Conservation (phyloP, 2,888 invertebrate species). For the Cosmia pyralina region DNA sequence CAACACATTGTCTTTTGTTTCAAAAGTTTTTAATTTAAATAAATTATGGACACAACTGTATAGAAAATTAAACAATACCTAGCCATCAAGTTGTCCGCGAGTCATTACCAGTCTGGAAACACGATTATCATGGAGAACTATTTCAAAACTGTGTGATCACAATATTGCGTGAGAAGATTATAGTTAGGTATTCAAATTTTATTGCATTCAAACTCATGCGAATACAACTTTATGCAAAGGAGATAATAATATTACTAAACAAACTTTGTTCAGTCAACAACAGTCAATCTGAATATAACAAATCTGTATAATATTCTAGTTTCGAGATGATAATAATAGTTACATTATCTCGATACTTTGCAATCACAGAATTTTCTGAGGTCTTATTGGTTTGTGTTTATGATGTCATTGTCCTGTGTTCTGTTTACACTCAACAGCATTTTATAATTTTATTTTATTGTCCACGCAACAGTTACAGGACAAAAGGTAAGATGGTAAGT, state of each 20-base stretch:
- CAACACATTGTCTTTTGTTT: not conserved
- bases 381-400: constrained; percentile 24
- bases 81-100: constrained; percentile 3
- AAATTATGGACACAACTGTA: constrained; percentile 15
- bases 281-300: constrained; percentile 5
- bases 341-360: constrained; percentile 11
- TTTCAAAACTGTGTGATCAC: constrained; percentile 58
- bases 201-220: constrained; percentile 57
- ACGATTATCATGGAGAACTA: constrained; percentile 43
- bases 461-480: constrained; percentile 59
- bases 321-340: constrained; percentile 22
- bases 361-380: constrained; percentile 17
- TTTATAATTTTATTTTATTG: constrained; percentile 44
- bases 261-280: constrained; percentile 54
- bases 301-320: constrained; percentile 26
- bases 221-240: constrained; percentile 65
- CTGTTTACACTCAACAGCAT: constrained; percentile 37
- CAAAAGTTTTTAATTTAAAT: constrained; percentile 27
- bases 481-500: constrained; percentile 75
- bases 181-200: constrained; percentile 64
- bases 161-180: constrained; percentile 56
- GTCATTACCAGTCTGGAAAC: constrained; percentile 28
- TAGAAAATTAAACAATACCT: constrained; percentile 17
- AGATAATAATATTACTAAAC: constrained; percentile 49
- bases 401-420: not conserved